Evolutionary conservation across 2,888 invertebrate genomes (phyloP).

Genomic region (Macrosiphum euphorbiae): DNA sequence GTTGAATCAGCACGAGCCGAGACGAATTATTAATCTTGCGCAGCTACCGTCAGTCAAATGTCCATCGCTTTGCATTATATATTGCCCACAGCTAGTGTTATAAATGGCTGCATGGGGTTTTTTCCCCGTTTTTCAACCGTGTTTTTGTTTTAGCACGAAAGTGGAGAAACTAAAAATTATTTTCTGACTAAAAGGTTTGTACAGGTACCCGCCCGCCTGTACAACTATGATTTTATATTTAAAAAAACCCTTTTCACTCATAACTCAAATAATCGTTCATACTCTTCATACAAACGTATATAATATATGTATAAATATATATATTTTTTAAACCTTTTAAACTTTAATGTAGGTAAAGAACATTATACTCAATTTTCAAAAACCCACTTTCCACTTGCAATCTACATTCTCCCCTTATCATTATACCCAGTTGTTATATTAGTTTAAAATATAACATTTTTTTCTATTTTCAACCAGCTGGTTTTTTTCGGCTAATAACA

Average conservation of each 20-base stretch:
- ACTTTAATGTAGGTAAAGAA: background rate
- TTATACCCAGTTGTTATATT: background rate
- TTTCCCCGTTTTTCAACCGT: background rate
- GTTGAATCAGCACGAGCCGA: slow-evolving; percentile 15
- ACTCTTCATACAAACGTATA: background rate
- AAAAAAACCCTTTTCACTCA: background rate
- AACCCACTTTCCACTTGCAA: background rate
- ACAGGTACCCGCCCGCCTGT: background rate
- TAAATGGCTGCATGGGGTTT: background rate
- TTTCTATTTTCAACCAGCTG: background rate
- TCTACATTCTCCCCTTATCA: background rate
- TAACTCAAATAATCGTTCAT: background rate
- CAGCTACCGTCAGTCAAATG: slow-evolving; percentile 22
- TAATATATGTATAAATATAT: background rate
- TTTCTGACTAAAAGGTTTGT: background rate
- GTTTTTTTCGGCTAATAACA: background rate
- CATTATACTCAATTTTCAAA: background rate
- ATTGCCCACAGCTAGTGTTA: background rate
- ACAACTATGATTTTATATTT: slow-evolving; percentile 21
- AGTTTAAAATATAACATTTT: background rate
- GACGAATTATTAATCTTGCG: slow-evolving; percentile 51
- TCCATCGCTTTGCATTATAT: slow-evolving; percentile 43
- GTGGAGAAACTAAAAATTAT: background rate
- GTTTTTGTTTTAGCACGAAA: background rate
- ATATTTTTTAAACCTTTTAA: background rate